phyloP scores from a whole-genome alignment of 2,888 invertebrate genomes.

The Monochamus alternatus region DNA sequence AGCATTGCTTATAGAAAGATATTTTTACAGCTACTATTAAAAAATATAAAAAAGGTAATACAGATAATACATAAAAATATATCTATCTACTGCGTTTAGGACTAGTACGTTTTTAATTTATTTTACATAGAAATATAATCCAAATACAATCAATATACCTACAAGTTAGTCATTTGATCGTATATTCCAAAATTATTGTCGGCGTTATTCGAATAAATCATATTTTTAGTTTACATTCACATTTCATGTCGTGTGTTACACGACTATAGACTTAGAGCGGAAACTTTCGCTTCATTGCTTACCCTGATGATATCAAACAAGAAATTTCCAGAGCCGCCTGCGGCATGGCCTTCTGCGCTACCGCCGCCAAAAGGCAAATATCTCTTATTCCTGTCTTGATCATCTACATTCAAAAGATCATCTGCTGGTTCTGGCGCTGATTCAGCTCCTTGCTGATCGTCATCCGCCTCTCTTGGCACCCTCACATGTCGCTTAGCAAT shows the following conservation, averaged over 20 bases:
- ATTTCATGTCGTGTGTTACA: too few relatives aligned
- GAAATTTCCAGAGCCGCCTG: constrained; percentile 89
- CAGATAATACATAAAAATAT: not conserved
- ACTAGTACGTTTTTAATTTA: not conserved
- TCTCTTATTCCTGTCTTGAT: constrained; percentile 88
- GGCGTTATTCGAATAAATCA: too few relatives aligned
- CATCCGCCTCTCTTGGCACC: constrained; percentile 62
- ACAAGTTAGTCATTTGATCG: too few relatives aligned
- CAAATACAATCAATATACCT: too few relatives aligned
- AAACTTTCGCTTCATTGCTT: constrained; percentile 71
- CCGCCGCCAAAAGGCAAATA: constrained; percentile 81
- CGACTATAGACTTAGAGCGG: not conserved
- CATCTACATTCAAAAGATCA: constrained; percentile 81
- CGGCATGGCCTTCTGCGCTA: constrained; percentile 68
- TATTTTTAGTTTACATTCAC: too few relatives aligned
- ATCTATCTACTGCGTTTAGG: not conserved
- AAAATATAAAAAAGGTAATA: not conserved
- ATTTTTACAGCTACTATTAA: not conserved
- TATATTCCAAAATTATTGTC: too few relatives aligned
- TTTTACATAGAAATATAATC: too few relatives aligned
- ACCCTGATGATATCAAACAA: constrained; percentile 92
- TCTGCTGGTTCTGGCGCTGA: constrained; percentile 80
- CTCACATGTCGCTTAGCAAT: constrained; percentile 64
- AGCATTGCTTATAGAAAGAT: too few relatives aligned
- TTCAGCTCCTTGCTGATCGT: constrained; percentile 64